These are phyloP conservation scores for Neofelis nebulosa DNA, from an alignment of 2,113 vertebrate species.

Conservation along the genomic window DNA sequence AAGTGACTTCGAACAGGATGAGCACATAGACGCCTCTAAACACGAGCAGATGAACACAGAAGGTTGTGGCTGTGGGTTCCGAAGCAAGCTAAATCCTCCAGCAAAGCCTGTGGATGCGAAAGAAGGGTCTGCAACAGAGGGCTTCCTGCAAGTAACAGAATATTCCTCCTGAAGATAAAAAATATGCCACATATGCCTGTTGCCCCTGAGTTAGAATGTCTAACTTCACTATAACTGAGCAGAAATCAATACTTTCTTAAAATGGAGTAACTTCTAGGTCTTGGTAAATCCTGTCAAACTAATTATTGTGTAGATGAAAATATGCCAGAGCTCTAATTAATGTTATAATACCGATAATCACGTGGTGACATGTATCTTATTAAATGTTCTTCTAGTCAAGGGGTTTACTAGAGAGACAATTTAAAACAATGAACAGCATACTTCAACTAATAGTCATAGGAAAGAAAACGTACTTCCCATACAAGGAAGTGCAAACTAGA, in stretches of 20 bases:
- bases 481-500: slow-evolving; percentile 41
- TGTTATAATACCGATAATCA: slow-evolving; percentile 60
- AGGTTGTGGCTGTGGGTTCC: slow-evolving; percentile 54
- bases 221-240: slow-evolving; percentile 51
- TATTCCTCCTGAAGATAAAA: slow-evolving; percentile 8
- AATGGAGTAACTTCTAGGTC: slow-evolving; percentile 63
- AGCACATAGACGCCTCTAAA: slow-evolving; percentile 70
- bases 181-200: background rate
- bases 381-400: slow-evolving; percentile 40
- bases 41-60: slow-evolving; percentile 62
- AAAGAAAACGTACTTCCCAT: slow-evolving; percentile 29
- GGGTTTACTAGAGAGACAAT: slow-evolving; percentile 19
- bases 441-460: slow-evolving; percentile 37
- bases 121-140: background rate
- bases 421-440: slow-evolving; percentile 53
- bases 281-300: slow-evolving; percentile 80
- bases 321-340: slow-evolving; percentile 80
- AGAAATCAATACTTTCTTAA: slow-evolving; percentile 11
- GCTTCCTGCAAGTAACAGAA: slow-evolving; percentile 1
- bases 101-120: background rate
- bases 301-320: slow-evolving; percentile 79
- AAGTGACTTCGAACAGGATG: slow-evolving; percentile 66
- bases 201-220: slow-evolving; percentile 48
- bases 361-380: slow-evolving; percentile 8
- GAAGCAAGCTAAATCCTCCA: background rate